Base-by-base conservation (phyloP, 2,888 invertebrate genomes). In the Meandrusa payeni region DNA sequence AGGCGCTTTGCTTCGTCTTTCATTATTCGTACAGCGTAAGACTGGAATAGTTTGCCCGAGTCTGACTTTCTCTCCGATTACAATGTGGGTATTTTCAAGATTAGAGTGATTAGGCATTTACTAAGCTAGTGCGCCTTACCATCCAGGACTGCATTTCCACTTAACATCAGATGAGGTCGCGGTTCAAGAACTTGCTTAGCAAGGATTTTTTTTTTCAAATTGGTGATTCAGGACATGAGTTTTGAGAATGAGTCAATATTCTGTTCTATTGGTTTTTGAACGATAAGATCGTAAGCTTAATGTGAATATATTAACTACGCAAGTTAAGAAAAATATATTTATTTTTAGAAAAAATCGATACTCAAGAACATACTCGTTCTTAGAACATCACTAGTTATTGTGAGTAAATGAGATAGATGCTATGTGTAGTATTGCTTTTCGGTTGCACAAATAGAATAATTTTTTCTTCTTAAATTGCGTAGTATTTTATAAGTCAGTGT, bases 221-320 rank as follows among this genome's bases (percentile, higher is more conserved):
- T n/a, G n/a, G n/a, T n/a, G n/a, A n/a, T n/a, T n/a, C n/a, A n/a
- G n/a, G n/a, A n/a, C n/a, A n/a, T n/a, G n/a, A n/a, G n/a, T n/a
- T 2, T 15, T 15, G 2, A 24, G 9, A 24, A 10, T 36, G 5
- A 15, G 6, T 13, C 28, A 33, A 41, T 41, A 34, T 41, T 41
- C 41, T 28, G 2, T 41, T 41, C 27, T 28, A 20, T 41, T 28
- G 41, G 22, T 12, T 26, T 20, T 15, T 33, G 27, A 9, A 7
- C 4, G 20, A 23, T 32, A 10, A n/a, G 13, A n/a, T 37, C 1
- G 19, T 33, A n/a, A 19, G 24, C 31, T 24, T 24, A n/a, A 27
- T 15, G 32, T 12, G 12, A 27, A 17, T 27, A 27, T 13, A 17
- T 12, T 4, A 19, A 27, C 7, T 20, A 20, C 20, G 37, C 27